phyloP scores from a whole-genome alignment of 2,888 invertebrate species.

The Chydorus sphaericus region DNA sequence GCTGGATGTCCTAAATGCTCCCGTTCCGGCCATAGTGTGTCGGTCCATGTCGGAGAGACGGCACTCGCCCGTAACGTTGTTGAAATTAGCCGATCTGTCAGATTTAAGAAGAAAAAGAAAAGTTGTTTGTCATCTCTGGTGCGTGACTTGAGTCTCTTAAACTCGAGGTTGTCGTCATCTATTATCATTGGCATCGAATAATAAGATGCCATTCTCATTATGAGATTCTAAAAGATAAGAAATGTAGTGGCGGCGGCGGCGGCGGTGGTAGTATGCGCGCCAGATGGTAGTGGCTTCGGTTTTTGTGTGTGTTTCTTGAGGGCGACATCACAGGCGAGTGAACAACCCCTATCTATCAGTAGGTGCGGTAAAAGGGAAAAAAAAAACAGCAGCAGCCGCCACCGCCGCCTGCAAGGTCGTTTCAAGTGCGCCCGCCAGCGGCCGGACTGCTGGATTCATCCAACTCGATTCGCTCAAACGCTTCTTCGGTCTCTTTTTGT shows the following conservation, averaged over 20 bases:
- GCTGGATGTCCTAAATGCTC: slow-evolving; percentile 50
- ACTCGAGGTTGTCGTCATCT: too few relatives aligned
- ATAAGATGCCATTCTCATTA: too few relatives aligned
- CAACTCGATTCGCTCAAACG: not conserved
- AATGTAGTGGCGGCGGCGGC: too few relatives aligned
- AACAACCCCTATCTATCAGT: too few relatives aligned
- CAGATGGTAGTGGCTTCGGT: slow-evolving; percentile 5
- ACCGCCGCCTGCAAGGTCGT: slow-evolving; percentile 3
- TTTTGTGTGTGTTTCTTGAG: slow-evolving; percentile 5
- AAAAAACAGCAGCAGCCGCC: too few relatives aligned
- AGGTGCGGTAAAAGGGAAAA: too few relatives aligned
- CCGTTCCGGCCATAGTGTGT: slow-evolving; percentile 68
- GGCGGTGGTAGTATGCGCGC: too few relatives aligned
- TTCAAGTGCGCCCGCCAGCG: not conserved
- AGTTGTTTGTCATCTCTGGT: too few relatives aligned
- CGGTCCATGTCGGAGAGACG: slow-evolving; percentile 83
- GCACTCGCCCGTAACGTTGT: slow-evolving; percentile 69
- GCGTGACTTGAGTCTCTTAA: too few relatives aligned
- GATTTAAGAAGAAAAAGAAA: too few relatives aligned
- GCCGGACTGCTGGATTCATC: not conserved
- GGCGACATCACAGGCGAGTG: not conserved
- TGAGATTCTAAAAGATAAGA: too few relatives aligned
- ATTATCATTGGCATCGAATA: too few relatives aligned
- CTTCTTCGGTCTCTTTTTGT: not conserved
- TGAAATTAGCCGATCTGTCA: slow-evolving; percentile 77